Percentiles rank a stretch among this genome's conserved stretches.
These are phyloP conservation scores for Orthosia incerta DNA, from an alignment of 2,888 invertebrate genomes.

Conservation along the genomic window DNA sequence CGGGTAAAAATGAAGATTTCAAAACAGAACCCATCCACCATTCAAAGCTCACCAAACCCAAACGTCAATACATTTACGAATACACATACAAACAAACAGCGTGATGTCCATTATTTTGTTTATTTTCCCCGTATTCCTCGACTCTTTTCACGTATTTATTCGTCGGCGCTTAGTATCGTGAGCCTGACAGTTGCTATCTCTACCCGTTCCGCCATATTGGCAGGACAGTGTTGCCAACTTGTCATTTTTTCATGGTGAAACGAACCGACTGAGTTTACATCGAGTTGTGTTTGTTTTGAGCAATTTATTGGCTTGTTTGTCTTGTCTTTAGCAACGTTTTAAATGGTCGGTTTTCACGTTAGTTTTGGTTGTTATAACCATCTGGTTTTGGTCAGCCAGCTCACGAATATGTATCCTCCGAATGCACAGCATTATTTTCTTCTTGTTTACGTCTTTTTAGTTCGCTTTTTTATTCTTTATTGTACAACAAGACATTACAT, in stretches of 20 bases:
- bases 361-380: neutral
- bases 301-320: conserved; percentile 59
- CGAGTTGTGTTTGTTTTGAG: conserved; percentile 40
- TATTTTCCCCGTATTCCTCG: conserved; percentile 57
- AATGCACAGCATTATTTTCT: too few species aligned
- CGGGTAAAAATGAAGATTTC: conserved; percentile 13
- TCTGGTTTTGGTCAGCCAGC: too few species aligned
- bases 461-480: too few species aligned
- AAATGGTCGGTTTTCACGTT: conserved; percentile 15
- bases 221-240: conserved; percentile 64
- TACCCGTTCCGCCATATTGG: conserved; percentile 68
- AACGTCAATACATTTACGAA: conserved; percentile 46
- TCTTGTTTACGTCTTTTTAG: too few species aligned
- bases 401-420: too few species aligned
- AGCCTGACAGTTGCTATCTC: conserved; percentile 74
- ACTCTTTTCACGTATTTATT: conserved; percentile 59
- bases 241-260: conserved; percentile 58
- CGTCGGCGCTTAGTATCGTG: conserved; percentile 65
- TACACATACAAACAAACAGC: conserved; percentile 25
- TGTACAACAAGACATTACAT: too few species aligned
- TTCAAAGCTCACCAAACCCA: conserved; percentile 15
- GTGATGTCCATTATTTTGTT: conserved; percentile 36
- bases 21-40: neutral
- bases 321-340: conserved; percentile 37
- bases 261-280: conserved; percentile 44